phyloP scores from a whole-genome alignment of 2,797 vertebrate species.

The Smutsia temminckii region DNA sequence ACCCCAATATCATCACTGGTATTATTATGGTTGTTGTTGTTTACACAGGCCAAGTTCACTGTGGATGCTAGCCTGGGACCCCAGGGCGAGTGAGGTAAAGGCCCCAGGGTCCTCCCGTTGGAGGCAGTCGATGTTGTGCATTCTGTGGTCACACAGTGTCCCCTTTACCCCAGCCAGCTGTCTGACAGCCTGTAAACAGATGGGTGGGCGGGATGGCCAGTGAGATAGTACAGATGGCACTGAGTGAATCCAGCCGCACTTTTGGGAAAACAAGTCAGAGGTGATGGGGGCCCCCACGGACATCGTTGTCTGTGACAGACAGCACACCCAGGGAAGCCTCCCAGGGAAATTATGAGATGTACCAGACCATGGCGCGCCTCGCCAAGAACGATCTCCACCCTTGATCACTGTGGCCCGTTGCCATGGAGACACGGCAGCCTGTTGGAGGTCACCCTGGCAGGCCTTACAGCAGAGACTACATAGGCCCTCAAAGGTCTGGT shows the following conservation, averaged over 20 bases:
- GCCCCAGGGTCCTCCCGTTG: not conserved
- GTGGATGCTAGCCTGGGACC: not conserved
- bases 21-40: not conserved
- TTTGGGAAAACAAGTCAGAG: slow-evolving; percentile 72
- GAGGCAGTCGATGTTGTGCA: not conserved
- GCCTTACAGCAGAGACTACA: not conserved
- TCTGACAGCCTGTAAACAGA: slow-evolving; percentile 72
- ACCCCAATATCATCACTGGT: not conserved
- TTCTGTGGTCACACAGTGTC: slow-evolving; percentile 68
- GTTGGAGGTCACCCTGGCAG: slow-evolving; percentile 37
- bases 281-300: not conserved
- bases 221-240: slow-evolving; percentile 71
- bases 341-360: slow-evolving; percentile 46
- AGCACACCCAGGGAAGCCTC: slow-evolving; percentile 52
- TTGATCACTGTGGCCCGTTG: not conserved
- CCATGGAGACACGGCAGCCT: not conserved
- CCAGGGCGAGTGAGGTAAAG: slow-evolving; percentile 40
- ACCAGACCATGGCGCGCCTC: slow-evolving; percentile 25
- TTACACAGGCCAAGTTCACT: not conserved
- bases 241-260: slow-evolving; percentile 68
- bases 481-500: not conserved
- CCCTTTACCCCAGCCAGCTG: slow-evolving; percentile 66
- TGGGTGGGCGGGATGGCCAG: slow-evolving; percentile 57
- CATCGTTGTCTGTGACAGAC: slow-evolving; percentile 19
- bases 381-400: slow-evolving; percentile 68